Evolutionary conservation across 2,888 invertebrate genomes (phyloP).

Genomic region (Dichetophora obliterata): DNA sequence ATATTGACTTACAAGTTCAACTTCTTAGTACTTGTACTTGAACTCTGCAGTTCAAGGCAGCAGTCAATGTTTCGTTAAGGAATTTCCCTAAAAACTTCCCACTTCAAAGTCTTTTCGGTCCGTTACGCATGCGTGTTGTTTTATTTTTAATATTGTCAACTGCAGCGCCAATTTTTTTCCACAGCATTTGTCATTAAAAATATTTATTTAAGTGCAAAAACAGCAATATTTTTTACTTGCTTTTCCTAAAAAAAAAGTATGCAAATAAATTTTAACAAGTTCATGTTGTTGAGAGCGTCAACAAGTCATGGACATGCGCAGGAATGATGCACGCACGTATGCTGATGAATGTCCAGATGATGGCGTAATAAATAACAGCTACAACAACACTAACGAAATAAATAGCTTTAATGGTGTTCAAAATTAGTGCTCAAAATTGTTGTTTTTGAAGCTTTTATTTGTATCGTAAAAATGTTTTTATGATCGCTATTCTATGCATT

Average conservation of each 20-base stretch:
- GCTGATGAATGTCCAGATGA: constrained; percentile 11
- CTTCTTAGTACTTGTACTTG: too few relatives aligned
- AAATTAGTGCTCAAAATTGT: neutral
- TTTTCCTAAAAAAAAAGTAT: neutral
- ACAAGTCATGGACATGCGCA: neutral
- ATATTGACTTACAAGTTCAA: too few relatives aligned
- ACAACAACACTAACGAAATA: neutral
- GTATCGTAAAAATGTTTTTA: neutral
- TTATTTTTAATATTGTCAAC: neutral
- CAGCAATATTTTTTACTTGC: neutral
- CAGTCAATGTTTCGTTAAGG: too few relatives aligned
- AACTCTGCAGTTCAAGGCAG: too few relatives aligned
- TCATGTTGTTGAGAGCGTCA: neutral
- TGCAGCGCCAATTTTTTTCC: neutral
- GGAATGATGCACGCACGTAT: neutral
- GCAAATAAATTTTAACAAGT: constrained; percentile 1
- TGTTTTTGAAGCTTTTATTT: neutral
- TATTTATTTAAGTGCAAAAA: neutral
- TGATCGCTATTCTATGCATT: neutral
- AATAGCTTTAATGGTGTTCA: neutral
- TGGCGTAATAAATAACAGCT: constrained; percentile 11
- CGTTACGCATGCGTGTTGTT: neutral
- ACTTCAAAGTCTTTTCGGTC: neutral
- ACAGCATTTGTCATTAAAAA: neutral
- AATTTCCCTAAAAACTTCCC: neutral